Evolutionary conservation across 1,140 invertebrate species (phyloP).

Genomic region (Temnothorax longispinosus): DNA sequence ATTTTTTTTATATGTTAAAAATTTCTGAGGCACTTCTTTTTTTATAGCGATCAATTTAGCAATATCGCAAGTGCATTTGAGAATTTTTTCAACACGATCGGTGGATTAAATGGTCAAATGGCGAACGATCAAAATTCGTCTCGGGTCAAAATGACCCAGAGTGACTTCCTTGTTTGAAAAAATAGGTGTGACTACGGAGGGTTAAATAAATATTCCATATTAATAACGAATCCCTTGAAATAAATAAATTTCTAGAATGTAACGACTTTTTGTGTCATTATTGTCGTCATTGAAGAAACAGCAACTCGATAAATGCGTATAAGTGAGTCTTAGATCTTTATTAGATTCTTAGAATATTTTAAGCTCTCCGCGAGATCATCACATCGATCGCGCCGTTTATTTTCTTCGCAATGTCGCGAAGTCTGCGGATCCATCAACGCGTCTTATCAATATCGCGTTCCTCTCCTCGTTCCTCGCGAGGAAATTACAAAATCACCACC

Average conservation of each 20-base stretch:
- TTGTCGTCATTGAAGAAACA: neutral
- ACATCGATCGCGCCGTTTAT: neutral
- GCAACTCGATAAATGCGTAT: neutral
- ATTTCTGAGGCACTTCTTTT: too few relatives aligned
- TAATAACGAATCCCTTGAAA: neutral
- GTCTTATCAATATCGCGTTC: neutral
- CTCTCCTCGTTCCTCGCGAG: neutral
- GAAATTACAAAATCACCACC: conserved; percentile 33
- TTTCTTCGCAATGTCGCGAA: neutral
- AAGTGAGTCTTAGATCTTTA: neutral
- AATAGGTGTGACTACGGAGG: too few relatives aligned
- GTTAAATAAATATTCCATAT: neutral
- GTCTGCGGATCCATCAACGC: neutral
- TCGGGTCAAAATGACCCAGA: too few relatives aligned
- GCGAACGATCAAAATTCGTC: too few relatives aligned
- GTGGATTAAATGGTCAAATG: too few relatives aligned
- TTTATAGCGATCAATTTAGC: too few relatives aligned
- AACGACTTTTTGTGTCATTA: neutral
- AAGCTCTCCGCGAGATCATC: neutral
- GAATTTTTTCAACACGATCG: too few relatives aligned
- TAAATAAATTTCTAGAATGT: neutral
- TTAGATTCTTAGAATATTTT: neutral
- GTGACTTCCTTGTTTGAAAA: too few relatives aligned
- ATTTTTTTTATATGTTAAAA: too few relatives aligned
- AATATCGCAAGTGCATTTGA: too few relatives aligned